Evolutionary conservation across 2,797 vertebrate genomes (phyloP), one percentile per base, ranked within the genome.

Genomic region (Hephaestus fuliginosus): DNA sequence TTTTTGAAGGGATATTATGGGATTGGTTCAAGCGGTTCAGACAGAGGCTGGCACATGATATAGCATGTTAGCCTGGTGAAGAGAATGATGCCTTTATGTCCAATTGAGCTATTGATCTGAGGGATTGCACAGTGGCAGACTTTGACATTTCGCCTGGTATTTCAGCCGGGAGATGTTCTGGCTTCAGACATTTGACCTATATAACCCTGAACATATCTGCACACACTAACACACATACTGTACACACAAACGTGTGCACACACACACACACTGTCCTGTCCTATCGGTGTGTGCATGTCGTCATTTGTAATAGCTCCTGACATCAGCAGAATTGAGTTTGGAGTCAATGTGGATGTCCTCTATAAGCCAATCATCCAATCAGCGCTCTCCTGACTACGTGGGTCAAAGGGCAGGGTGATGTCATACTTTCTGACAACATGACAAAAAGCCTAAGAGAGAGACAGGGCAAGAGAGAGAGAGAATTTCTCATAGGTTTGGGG

Each of bases 311-410:
- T 90, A 86, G 91, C 87, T 82, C 83, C 92, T 94, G 91, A 93
- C 91, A 94, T 94, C 93, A 94, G 95, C 95, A 93, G 88, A 92
- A 94, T 93, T 91, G 89, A 92, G 92, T 94, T 93, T 92, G 79
- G 88, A 94, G 94, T 95, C 94, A 91, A 95, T 94, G 93, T 89
- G 87, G 84, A 91, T 77, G 80, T 93, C 92, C 92, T 91, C 93
- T 84, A 71, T 90, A 90, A 93, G 93, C 90, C 90, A 90, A 92
- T 94, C 93, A 92, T 91, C 94, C 95, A 95, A 95, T 96, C 94
- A 92, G 91, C 14, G 90, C 89, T 93, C 88, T 90, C 85, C 86
- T 86, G 85, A 78, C 92, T 73, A 76, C 73, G 65, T 70, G 87
- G 93, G 91, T 95, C 92, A 95, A 92, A 93, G 94, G 90, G 91